A percentile compares a stretch with the other conserved stretches of the same genome.
phyloP scores from a whole-genome alignment of 2,888 invertebrate genomes.

The Adelognathus sp. region DNA sequence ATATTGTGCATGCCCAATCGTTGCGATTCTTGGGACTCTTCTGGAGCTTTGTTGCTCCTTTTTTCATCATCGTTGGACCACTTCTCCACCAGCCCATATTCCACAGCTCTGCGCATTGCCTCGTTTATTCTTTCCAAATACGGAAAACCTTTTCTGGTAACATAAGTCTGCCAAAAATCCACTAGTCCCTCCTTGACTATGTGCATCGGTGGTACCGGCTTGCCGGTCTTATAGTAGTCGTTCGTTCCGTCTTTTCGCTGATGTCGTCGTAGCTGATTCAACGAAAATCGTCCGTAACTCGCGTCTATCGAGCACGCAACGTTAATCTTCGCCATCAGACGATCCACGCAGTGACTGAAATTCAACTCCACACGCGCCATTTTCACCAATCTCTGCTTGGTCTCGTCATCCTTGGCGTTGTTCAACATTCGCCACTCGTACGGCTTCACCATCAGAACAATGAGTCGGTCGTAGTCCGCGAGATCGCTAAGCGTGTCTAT shows the following conservation, averaged over 20 bases:
- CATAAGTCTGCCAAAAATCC: constrained; percentile 56
- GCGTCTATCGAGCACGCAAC: constrained; percentile 56
- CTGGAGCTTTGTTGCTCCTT: neutral
- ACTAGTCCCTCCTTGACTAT: constrained; percentile 55
- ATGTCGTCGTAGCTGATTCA: neutral
- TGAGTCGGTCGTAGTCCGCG: constrained; percentile 29
- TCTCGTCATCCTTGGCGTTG: neutral
- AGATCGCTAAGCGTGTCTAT: constrained; percentile 53
- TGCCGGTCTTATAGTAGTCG: neutral
- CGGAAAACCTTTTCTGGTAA: constrained; percentile 53
- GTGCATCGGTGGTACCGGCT: constrained; percentile 35
- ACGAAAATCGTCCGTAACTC: constrained; percentile 34
- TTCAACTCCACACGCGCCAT: constrained; percentile 33
- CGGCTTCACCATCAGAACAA: constrained; percentile 32
- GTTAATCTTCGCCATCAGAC: constrained; percentile 21
- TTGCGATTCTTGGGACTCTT: neutral
- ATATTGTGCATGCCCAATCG: constrained; percentile 9
- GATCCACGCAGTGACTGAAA: constrained; percentile 36
- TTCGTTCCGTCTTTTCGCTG: neutral
- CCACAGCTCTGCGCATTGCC: constrained; percentile 25
- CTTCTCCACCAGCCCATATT: constrained; percentile 50
- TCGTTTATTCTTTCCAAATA: constrained; percentile 39
- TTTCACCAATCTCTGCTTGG: constrained; percentile 9
- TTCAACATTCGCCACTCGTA: constrained; percentile 49
- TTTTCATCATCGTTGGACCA: constrained; percentile 45